A percentile compares a stretch with the other conserved stretches of the same genome.
Conservation (phyloP, 1,140 invertebrate genomes). For the Ceratosolen solmsi region DNA sequence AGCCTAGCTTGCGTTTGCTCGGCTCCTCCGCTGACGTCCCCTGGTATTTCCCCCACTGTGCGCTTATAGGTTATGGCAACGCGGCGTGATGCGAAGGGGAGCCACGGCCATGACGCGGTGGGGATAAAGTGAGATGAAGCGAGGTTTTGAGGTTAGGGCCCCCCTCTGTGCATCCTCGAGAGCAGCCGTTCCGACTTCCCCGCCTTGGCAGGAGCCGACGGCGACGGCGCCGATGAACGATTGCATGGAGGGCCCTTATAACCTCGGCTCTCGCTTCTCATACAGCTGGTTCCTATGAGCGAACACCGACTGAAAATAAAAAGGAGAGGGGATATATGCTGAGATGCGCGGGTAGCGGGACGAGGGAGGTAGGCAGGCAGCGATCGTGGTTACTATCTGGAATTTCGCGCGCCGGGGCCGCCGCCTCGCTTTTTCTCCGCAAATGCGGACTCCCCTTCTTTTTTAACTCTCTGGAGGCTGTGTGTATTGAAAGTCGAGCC, state of each 20-base stretch:
- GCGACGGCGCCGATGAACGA: slow-evolving; percentile 37
- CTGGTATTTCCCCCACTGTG: slow-evolving; percentile 33
- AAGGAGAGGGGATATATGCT: background rate
- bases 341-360: background rate
- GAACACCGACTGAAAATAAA: background rate
- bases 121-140: slow-evolving; percentile 5
- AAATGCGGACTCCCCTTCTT: background rate
- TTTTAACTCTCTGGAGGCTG: slow-evolving; percentile 43
- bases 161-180: slow-evolving; percentile 38
- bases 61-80: slow-evolving; percentile 44
- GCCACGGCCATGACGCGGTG: background rate
- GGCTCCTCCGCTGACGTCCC: background rate
- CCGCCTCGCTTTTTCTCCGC: background rate
- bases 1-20: background rate
- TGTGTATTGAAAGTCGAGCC: background rate
- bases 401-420: slow-evolving; percentile 23
- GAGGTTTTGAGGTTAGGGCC: slow-evolving; percentile 49
- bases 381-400: slow-evolving; percentile 25
- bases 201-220: slow-evolving; percentile 15
- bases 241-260: background rate
- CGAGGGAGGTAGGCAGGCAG: too few relatives aligned
- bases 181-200: slow-evolving; percentile 46
- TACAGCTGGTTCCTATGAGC: slow-evolving; percentile 1
- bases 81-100: slow-evolving; percentile 23
- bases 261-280: background rate